Evolutionary conservation across 1,140 invertebrate genomes (phyloP).

Genomic region (Solenopsis fugax): DNA sequence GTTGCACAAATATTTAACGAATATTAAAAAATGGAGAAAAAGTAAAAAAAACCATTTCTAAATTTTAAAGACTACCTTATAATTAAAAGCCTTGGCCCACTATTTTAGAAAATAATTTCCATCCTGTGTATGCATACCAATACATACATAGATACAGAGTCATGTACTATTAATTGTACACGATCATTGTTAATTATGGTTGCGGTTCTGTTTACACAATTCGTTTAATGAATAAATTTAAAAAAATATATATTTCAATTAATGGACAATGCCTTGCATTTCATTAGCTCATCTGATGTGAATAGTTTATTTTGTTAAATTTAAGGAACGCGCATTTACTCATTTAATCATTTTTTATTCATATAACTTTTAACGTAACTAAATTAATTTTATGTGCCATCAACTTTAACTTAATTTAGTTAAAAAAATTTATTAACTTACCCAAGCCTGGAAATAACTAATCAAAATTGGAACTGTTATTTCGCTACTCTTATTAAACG

Average conservation of each 20-base stretch:
- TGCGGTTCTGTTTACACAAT: constrained; percentile 77
- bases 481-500: no score
- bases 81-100: neutral
- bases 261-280: constrained; percentile 63
- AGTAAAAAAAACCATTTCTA: neutral
- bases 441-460: no score
- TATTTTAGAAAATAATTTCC: constrained; percentile 47
- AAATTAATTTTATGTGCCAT: no score
- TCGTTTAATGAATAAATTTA: constrained; percentile 78
- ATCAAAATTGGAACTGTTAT: no score
- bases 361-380: no score
- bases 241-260: constrained; percentile 78
- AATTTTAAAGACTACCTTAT: constrained; percentile 20
- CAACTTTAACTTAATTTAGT: no score
- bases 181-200: constrained; percentile 78
- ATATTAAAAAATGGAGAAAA: neutral
- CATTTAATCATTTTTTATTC: no score
- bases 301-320: neutral
- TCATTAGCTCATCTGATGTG: constrained; percentile 14
- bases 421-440: no score
- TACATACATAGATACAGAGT: constrained; percentile 51
- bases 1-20: neutral
- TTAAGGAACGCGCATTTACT: no score
- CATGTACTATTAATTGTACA: constrained; percentile 76
- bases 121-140: constrained; percentile 57